Evolutionary conservation across 2,113 vertebrate genomes (phyloP), one percentile per base, ranked within the genome.

Genomic region (Brachyhypopomus gauderio): DNA sequence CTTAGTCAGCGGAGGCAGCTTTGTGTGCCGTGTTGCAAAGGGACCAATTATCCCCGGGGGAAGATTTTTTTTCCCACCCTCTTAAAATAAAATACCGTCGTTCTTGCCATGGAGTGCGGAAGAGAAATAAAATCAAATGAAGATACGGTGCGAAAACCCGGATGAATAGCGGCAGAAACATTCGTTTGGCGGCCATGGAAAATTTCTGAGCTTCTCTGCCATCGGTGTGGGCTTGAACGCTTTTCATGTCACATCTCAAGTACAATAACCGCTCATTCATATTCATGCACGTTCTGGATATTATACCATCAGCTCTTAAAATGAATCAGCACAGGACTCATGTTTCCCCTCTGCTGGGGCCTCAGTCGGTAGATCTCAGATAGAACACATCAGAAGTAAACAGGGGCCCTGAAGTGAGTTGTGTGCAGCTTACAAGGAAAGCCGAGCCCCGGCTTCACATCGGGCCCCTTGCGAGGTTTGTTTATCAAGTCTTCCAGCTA

Each of bases 1-100:
- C 83, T 83, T 84, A 71, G 48, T 84, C 82, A 79, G 81, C 22
- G 25, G 76, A 85, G 74, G 52, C 38, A 34, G 72, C 71, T 75
- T 82, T 76, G 72, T 23, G 66, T 41, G 41, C 23, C 25, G 48
- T 36, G 3, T 8, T 64, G 60, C 41, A 62, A 59, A 74, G 30
- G 27, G 48, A 66, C 69, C 69, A 80, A 59, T 80, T 87, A 64
- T 77, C 82, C 60, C 30, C 55, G 2, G 34, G 45, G 56, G 30
- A 83, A 82, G 48, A 76, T 38, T 69, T 23, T 72, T 41, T 75
- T 45, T 75, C 9, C 25, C 72, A 19, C 23, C 22, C 34, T 77
- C 19, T 12, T 11, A 59, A 22, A 60, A 81, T 64, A 63, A 76
- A 45, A 52, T 56, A 67, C 23, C 60, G 20, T 25, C 23, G 41